Percentiles rank a stretch among this genome's conserved stretches.
phyloP scores from a whole-genome alignment of 1,140 invertebrate species.

The Hormaphis cornu region DNA sequence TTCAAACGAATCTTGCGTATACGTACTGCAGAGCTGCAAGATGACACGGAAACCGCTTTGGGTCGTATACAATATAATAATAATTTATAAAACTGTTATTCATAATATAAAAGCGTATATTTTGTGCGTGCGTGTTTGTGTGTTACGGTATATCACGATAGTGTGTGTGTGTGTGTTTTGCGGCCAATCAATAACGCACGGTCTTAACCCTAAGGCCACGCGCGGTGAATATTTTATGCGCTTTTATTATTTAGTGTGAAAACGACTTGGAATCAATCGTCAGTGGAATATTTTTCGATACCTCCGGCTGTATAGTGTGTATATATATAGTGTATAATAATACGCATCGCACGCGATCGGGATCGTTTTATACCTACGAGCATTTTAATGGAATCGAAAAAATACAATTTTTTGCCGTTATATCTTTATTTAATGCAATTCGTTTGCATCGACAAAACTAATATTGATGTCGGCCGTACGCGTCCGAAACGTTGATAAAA shows the following conservation, averaged over 20 bases:
- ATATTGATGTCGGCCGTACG: no score
- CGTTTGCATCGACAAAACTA: no score
- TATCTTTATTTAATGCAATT: no score
- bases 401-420: no score
- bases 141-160: no score
- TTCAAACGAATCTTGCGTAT: no score
- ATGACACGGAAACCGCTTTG: neutral
- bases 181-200: slow-evolving; percentile 16
- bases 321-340: neutral
- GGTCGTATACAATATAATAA: neutral
- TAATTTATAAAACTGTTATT: no score
- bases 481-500: no score
- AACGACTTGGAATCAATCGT: slow-evolving; percentile 19
- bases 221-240: slow-evolving; percentile 16
- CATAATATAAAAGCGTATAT: no score
- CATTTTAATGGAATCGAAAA: no score
- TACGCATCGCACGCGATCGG: no score
- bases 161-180: neutral
- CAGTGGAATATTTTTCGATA: neutral
- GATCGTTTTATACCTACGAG: no score
- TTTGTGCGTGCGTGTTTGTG: neutral
- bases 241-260: slow-evolving; percentile 15
- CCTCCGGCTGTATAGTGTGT: neutral
- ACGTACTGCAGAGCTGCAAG: neutral
- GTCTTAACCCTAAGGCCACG: slow-evolving; percentile 15